Percentiles rank a stretch among this genome's conserved stretches.
These are phyloP conservation scores for Drosophila pallidifrons DNA, from an alignment of 1,140 invertebrate species.

Conservation along the genomic window DNA sequence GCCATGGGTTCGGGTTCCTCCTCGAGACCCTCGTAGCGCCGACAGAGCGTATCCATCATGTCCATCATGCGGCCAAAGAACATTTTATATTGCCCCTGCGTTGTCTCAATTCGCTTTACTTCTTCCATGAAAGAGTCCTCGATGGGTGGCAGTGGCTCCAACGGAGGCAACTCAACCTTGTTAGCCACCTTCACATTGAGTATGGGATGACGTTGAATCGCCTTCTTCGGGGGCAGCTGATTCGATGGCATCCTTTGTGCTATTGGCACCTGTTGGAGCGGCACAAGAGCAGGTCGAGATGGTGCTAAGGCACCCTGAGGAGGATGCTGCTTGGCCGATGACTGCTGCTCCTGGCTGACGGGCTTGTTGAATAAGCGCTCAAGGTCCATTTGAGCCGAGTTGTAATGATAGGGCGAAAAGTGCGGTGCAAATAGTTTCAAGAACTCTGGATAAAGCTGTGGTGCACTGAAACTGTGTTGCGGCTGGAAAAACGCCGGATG, in stretches of 20 bases:
- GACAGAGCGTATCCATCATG: conserved; percentile 55
- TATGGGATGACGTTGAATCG: conserved; percentile 11
- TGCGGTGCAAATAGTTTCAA: conserved; percentile 20
- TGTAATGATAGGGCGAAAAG: conserved; percentile 4
- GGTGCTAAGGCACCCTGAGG: not conserved
- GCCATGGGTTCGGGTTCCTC: conserved; percentile 6
- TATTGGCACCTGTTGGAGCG: not conserved
- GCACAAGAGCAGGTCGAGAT: not conserved
- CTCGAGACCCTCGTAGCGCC: conserved; percentile 53
- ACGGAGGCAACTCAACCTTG: not conserved
- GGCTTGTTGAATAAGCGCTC: conserved; percentile 47
- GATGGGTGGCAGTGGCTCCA: conserved; percentile 46
- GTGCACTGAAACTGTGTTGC: no score
- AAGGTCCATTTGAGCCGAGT: conserved; percentile 47
- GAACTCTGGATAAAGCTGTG: no score
- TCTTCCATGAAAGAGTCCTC: conserved; percentile 37
- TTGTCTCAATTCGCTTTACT: conserved; percentile 55
- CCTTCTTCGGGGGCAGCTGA: conserved; percentile 6
- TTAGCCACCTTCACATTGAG: conserved; percentile 52
- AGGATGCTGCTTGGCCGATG: no score
- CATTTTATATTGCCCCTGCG: conserved; percentile 50
- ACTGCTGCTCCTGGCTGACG: conserved; percentile 52
- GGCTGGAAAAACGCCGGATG: no score
- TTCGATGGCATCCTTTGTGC: not conserved
- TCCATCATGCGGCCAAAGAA: conserved; percentile 43